Conservation (phyloP, 2,888 invertebrate genomes). For the Polydrusus tereticollis region DNA sequence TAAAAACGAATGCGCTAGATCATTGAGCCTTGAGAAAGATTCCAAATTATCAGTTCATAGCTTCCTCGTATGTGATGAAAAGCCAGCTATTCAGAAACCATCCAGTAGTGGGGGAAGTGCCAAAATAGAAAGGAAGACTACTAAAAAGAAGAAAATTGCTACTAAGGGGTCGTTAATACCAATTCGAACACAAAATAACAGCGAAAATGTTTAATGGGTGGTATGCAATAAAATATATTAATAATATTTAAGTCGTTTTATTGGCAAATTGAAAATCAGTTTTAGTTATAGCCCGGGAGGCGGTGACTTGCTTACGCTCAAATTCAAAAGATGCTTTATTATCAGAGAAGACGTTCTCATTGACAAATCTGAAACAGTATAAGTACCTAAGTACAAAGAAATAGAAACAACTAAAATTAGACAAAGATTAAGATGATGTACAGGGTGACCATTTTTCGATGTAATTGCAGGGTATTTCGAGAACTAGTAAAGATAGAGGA, state of each 20-base stretch:
- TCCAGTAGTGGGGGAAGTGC: neutral
- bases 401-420: too few species aligned
- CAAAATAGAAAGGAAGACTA: neutral
- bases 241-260: neutral
- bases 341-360: too few species aligned
- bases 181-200: slow-evolving; percentile 18
- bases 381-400: too few species aligned
- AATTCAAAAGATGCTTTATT: too few species aligned
- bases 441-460: too few species aligned
- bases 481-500: too few species aligned
- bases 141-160: slow-evolving; percentile 14
- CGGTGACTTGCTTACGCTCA: too few species aligned
- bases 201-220: neutral
- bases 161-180: slow-evolving; percentile 32
- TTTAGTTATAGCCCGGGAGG: too few species aligned
- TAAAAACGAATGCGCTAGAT: neutral
- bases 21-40: neutral
- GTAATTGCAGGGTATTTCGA: too few species aligned
- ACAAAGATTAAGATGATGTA: too few species aligned
- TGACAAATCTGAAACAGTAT: too few species aligned
- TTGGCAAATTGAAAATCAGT: too few species aligned
- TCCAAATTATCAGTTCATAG: slow-evolving; percentile 35
- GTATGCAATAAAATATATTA: neutral
- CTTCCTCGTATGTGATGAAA: slow-evolving; percentile 34
- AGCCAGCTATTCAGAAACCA: neutral